Conservation (phyloP, 2,113 vertebrate genomes). For the Nannospalax galili region DNA sequence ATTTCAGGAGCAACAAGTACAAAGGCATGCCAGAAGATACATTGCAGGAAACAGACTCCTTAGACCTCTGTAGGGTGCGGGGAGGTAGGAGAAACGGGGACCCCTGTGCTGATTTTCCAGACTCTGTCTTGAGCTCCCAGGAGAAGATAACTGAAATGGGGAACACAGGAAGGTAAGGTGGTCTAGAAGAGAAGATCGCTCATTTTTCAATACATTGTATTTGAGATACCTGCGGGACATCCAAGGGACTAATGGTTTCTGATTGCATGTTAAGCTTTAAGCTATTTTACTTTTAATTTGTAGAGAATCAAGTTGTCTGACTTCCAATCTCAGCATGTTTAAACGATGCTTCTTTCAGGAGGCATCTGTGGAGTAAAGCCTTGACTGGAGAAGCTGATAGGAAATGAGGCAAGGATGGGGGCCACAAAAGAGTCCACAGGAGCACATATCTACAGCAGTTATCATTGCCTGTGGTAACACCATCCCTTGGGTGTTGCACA, state of each 20-base stretch:
- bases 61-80: not conserved
- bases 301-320: not conserved
- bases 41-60: not conserved
- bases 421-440: not conserved
- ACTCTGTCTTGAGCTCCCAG: not conserved
- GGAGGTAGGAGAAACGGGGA: not conserved
- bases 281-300: not conserved
- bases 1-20: not conserved
- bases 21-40: too few relatives aligned
- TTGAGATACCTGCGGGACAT: not conserved
- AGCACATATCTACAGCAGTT: not conserved
- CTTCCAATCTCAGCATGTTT: not conserved
- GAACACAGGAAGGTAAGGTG: not conserved
- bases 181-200: not conserved
- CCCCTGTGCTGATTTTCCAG: not conserved
- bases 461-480: not conserved
- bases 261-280: not conserved
- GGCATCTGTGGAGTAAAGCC: not conserved
- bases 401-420: not conserved
- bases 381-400: not conserved
- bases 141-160: not conserved
- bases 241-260: not conserved
- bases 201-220: not conserved
- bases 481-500: not conserved
- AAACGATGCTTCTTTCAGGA: not conserved